Conservation (phyloP, 2,797 vertebrate species). For the Melanotaenia boesemani region DNA sequence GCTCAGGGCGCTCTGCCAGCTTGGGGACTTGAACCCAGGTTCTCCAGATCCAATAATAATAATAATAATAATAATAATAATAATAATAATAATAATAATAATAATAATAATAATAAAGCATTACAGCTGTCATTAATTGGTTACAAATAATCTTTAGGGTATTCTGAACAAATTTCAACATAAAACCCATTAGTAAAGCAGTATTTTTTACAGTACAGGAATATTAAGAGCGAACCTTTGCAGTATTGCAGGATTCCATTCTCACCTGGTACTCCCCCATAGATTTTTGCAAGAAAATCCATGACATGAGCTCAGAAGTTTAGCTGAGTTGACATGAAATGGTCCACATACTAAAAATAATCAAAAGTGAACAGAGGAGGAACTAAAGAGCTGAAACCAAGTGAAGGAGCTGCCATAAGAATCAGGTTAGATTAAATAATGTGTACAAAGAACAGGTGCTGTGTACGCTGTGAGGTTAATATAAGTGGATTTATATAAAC, state of each 20-base stretch:
- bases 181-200: background rate
- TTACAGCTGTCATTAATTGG: background rate
- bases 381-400: conserved; percentile 23
- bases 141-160: background rate
- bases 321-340: background rate
- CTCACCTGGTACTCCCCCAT: background rate
- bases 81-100: no score
- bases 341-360: conserved; percentile 24
- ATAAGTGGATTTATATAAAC: conserved; percentile 59
- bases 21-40: no score
- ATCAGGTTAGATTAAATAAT: conserved; percentile 29
- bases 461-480: conserved; percentile 28
- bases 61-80: no score
- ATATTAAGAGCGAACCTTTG: background rate
- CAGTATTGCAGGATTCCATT: background rate
- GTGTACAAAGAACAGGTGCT: conserved; percentile 34
- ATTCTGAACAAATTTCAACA: background rate
- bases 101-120: no score
- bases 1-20: no score
- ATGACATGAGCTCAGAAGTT: background rate
- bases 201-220: background rate
- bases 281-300: background rate
- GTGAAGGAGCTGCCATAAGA: conserved; percentile 19
- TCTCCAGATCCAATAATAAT: no score
- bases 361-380: conserved; percentile 7